phyloP scores from a whole-genome alignment of 2,888 invertebrate genomes.

The Auanema sp. region DNA sequence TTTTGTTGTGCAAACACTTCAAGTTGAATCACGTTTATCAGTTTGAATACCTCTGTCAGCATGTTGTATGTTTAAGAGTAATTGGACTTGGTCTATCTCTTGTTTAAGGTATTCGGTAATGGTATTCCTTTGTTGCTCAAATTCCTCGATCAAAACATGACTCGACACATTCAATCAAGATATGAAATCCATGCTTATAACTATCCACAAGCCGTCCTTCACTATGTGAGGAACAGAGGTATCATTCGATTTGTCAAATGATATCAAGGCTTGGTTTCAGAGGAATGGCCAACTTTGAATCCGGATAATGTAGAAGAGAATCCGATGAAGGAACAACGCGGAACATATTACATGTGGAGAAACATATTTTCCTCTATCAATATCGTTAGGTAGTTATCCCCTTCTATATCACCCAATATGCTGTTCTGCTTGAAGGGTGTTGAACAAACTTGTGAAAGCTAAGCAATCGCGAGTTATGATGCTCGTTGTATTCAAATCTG shows the following conservation, averaged over 20 bases:
- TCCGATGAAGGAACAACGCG: conserved; percentile 22
- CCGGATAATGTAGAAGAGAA: conserved; percentile 56
- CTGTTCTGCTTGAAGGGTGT: conserved; percentile 83
- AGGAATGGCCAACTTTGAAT: conserved; percentile 58
- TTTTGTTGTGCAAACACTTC: conserved; percentile 92
- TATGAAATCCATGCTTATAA: conserved; percentile 70
- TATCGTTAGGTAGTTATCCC: conserved; percentile 79
- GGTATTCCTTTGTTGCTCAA: conserved; percentile 96
- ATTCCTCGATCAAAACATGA: conserved; percentile 78
- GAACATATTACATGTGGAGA: conserved; percentile 83
- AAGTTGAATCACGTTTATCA: conserved; percentile 96
- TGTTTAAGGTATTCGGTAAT: conserved; percentile 82
- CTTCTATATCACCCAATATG: too few species aligned
- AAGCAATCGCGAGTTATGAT: conserved; percentile 90
- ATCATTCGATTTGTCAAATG: conserved; percentile 7
- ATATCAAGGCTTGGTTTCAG: conserved; percentile 33
- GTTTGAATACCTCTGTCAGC: conserved; percentile 97
- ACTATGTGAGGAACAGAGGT: conserved; percentile 57
- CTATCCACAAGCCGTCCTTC: conserved; percentile 56
- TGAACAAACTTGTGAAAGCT: conserved; percentile 98
- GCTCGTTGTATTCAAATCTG: conserved; percentile 98
- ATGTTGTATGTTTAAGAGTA: conserved; percentile 70
- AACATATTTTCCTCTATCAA: conserved; percentile 98
- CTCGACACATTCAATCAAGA: conserved; percentile 78
- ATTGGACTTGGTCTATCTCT: too few species aligned